Evolutionary conservation across 1,140 invertebrate genomes (phyloP).

Genomic region (Drosophila punjabiensis): DNA sequence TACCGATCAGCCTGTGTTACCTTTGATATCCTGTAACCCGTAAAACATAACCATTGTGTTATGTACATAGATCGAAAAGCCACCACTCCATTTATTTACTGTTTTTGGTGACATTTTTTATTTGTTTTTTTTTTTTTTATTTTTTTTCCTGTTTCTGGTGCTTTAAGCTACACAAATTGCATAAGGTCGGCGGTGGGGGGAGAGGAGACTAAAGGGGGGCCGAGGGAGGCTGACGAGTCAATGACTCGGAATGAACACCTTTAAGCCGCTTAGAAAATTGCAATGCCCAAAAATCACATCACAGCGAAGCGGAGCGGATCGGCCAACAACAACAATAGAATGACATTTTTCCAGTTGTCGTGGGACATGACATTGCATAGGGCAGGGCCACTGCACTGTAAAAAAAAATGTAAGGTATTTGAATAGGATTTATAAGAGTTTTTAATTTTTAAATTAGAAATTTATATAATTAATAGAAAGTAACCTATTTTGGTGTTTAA

Average conservation of each 20-base stretch:
- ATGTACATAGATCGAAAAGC: constrained; percentile 21
- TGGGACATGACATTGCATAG: constrained; percentile 48
- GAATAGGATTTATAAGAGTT: too few species aligned
- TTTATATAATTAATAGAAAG: too few species aligned
- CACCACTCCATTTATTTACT: constrained; percentile 20
- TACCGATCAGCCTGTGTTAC: not conserved
- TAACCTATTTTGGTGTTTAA: too few species aligned
- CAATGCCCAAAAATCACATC: constrained; percentile 71
- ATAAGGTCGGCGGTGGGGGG: constrained; percentile 12
- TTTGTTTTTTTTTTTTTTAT: not conserved
- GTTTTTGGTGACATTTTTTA: constrained; percentile 20
- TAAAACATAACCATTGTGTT: constrained; percentile 22
- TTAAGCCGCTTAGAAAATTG: constrained; percentile 83
- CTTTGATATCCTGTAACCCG: not conserved
- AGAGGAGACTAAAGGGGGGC: not conserved
- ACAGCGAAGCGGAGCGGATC: constrained; percentile 29
- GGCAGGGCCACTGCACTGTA: constrained; percentile 10
- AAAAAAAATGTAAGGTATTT: not conserved
- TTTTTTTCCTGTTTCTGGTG: constrained; percentile 13
- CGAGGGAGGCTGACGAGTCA: constrained; percentile 36
- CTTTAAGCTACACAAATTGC: constrained; percentile 53
- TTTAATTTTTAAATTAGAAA: too few species aligned
- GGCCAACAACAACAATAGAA: constrained; percentile 35
- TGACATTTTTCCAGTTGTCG: constrained; percentile 33
- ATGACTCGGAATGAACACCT: constrained; percentile 79